phyloP scores from a whole-genome alignment of 2,797 vertebrate species.

The Tragopan temminckii region DNA sequence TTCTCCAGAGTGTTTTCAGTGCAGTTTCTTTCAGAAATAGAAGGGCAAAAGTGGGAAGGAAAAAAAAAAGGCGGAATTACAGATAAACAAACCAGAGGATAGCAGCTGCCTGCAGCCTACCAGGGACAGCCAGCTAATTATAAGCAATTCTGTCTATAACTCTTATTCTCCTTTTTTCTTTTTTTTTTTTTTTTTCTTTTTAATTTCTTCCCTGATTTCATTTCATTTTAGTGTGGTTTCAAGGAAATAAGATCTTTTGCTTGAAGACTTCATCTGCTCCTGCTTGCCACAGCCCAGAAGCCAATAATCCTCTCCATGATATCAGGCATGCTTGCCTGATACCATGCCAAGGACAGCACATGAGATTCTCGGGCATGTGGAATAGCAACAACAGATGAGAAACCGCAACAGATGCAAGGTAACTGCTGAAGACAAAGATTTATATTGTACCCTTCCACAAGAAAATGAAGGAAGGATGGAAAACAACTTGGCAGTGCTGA shows the following conservation, averaged over 20 bases:
- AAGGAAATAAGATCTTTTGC: constrained; percentile 16
- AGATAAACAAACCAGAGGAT: not conserved
- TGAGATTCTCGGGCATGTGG: not conserved
- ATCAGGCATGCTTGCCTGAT: not conserved
- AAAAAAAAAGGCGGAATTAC: not conserved
- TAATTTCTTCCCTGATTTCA: constrained; percentile 9
- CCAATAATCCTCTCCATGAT: constrained; percentile 36
- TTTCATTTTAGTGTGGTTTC: constrained; percentile 18
- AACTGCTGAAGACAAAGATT: constrained; percentile 14
- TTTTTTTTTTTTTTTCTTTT: not conserved
- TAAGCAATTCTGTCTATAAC: not conserved
- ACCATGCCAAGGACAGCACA: constrained; percentile 37
- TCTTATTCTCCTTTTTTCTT: not conserved
- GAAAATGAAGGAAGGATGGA: not conserved
- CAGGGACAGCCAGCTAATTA: not conserved
- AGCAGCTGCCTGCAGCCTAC: not conserved
- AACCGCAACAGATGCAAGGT: constrained; percentile 34
- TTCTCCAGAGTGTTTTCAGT: constrained; percentile 3
- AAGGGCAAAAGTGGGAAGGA: not conserved
- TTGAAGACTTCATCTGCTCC: constrained; percentile 44
- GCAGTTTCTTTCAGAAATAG: not conserved
- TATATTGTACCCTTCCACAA: not conserved
- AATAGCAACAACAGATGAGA: constrained; percentile 47
- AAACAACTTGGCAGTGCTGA: not conserved
- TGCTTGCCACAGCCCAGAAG: constrained; percentile 14